phyloP scores from a whole-genome alignment of 2,888 invertebrate genomes.

The Drosophila fungiperda region DNA sequence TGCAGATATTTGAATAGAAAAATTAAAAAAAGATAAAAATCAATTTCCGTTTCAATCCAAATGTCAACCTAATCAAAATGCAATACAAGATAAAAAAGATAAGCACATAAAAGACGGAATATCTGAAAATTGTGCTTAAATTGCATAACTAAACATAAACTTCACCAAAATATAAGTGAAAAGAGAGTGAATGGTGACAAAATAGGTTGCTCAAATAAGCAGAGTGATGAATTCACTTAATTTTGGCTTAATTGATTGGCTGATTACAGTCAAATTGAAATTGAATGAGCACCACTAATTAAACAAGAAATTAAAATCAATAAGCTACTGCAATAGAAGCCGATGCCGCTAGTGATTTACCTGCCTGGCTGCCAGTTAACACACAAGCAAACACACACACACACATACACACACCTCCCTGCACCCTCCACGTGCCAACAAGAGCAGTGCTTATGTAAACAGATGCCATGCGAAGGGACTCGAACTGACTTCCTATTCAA shows the following conservation, averaged over 20 bases:
- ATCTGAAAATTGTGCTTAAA: neutral
- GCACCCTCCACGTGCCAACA: too few species aligned
- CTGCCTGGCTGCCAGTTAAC: conserved; percentile 18
- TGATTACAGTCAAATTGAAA: conserved; percentile 53
- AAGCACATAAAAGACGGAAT: neutral
- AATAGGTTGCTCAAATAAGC: conserved; percentile 4
- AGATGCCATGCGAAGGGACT: neutral
- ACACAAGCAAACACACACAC: neutral
- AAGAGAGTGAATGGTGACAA: neutral
- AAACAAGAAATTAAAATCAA: conserved; percentile 77
- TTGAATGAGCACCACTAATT: conserved; percentile 69
- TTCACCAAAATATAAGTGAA: neutral
- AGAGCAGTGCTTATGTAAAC: neutral
- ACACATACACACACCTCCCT: neutral
- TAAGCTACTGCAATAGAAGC: conserved; percentile 22
- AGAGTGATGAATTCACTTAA: conserved; percentile 16
- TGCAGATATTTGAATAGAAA: conserved; percentile 8
- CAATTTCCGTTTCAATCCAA: neutral
- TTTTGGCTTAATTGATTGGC: conserved; percentile 33
- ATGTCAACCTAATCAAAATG: conserved; percentile 39
- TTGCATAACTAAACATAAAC: neutral
- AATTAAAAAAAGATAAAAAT: neutral
- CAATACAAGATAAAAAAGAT: conserved; percentile 34
- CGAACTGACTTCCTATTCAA: conserved; percentile 42
- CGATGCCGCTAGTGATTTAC: conserved; percentile 52